Conservation (phyloP, 2,888 invertebrate species). For the Caenorhabditis becei region DNA sequence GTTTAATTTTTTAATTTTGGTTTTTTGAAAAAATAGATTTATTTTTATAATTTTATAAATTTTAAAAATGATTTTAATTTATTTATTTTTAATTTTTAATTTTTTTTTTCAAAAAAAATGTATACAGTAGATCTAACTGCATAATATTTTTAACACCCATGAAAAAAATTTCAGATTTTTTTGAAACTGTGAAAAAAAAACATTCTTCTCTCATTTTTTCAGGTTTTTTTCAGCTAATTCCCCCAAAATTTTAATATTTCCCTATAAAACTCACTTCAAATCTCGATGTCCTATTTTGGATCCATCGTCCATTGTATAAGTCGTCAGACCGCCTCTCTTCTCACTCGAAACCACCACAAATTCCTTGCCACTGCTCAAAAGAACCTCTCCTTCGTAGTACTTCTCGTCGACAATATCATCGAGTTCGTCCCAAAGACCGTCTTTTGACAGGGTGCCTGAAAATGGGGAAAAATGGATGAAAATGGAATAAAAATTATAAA, state of each 20-base stretch:
- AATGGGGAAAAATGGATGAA: background rate
- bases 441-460: slow-evolving; percentile 40
- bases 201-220: background rate
- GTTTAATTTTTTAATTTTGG: too few species aligned
- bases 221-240: slow-evolving; percentile 20
- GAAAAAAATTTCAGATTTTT: too few species aligned
- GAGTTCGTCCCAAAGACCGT: slow-evolving; percentile 40
- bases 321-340: slow-evolving; percentile 42
- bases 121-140: too few species aligned
- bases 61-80: too few species aligned
- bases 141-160: too few species aligned
- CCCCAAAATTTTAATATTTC: background rate
- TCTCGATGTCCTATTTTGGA: slow-evolving; percentile 54
- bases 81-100: too few species aligned
- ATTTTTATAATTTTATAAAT: too few species aligned
- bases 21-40: too few species aligned
- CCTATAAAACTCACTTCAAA: slow-evolving; percentile 31
- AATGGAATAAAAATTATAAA: too few species aligned
- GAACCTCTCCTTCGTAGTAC: slow-evolving; percentile 26
- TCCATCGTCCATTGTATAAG: slow-evolving; percentile 50
- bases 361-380: slow-evolving; percentile 35
- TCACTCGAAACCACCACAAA: slow-evolving; percentile 36
- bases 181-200: too few species aligned
- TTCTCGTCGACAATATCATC: slow-evolving; percentile 55
- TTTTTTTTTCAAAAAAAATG: too few species aligned